Conservation (phyloP, 1,140 invertebrate genomes). For the Elysia chlorotica region DNA sequence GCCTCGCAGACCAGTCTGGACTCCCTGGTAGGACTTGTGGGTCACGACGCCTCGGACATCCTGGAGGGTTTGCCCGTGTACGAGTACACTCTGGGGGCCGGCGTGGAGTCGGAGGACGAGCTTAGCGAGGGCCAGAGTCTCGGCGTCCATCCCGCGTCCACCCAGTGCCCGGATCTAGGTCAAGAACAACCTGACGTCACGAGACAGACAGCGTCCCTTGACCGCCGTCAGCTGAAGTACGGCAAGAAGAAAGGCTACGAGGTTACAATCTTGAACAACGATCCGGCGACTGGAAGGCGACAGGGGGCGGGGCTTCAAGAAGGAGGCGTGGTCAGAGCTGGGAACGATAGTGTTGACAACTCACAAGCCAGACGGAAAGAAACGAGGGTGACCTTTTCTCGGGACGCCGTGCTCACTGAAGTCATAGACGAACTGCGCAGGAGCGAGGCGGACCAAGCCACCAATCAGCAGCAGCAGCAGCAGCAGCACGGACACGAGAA, state of each 20-base stretch:
- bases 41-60: conserved; percentile 21
- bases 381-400: conserved; percentile 15
- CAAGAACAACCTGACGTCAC: conserved; percentile 5
- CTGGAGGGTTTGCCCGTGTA: conserved; percentile 18
- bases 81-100: conserved; percentile 16
- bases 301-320: too few relatives aligned
- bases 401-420: conserved; percentile 18
- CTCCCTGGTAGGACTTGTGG: conserved; percentile 4
- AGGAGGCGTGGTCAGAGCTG: too few relatives aligned
- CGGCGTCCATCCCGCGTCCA: not conserved
- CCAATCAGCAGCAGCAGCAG: too few relatives aligned
- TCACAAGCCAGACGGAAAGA: not conserved
- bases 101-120: not conserved
- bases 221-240: conserved; percentile 2
- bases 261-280: too few relatives aligned
- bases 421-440: conserved; percentile 18
- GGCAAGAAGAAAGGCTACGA: too few relatives aligned
- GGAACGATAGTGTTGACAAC: not conserved
- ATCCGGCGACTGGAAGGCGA: too few relatives aligned
- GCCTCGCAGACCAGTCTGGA: conserved; percentile 18
- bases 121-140: not conserved
- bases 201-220: conserved; percentile 1
- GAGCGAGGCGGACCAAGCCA: conserved; percentile 2
- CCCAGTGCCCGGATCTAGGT: not conserved
- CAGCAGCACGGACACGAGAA: too few relatives aligned